Percentiles rank a stretch among this genome's conserved stretches.
These are phyloP conservation scores for Caenorhabditis auriculariae DNA, from an alignment of 2,888 invertebrate species.

Conservation along the genomic window DNA sequence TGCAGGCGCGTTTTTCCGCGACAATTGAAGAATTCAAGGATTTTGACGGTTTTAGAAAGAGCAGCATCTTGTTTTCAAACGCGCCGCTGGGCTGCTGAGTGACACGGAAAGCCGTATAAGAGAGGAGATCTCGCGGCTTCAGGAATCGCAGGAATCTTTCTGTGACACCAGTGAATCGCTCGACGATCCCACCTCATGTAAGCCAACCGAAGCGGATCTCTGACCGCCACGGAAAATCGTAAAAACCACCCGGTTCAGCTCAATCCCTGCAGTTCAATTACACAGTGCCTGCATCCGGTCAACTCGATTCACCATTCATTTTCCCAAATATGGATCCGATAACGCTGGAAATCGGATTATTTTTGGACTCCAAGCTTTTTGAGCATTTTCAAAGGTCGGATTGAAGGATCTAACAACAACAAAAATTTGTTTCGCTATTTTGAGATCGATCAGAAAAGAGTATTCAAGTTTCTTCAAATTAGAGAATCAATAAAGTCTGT, in stretches of 20 bases:
- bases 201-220: conserved; percentile 1
- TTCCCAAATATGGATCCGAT: conserved; percentile 63
- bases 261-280: conserved; percentile 53
- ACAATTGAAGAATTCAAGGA: conserved; percentile 7
- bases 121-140: conserved; percentile 37
- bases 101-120: conserved; percentile 35
- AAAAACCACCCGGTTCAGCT: too few species aligned
- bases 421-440: too few species aligned
- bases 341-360: conserved; percentile 61
- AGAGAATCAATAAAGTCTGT: too few species aligned
- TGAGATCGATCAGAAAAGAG: too few species aligned
- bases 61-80: conserved; percentile 57
- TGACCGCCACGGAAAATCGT: not conserved
- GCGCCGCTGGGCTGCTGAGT: conserved; percentile 49
- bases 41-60: conserved; percentile 39
- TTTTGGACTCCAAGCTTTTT: conserved; percentile 58
- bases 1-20: conserved; percentile 26
- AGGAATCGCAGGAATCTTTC: conserved; percentile 49
- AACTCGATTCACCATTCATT: conserved; percentile 59
- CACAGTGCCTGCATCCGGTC: conserved; percentile 57
- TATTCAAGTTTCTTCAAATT: not conserved
- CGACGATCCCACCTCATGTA: conserved; percentile 43
- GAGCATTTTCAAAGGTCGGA: conserved; percentile 58
- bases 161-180: conserved; percentile 59
- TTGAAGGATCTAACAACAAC: not conserved